A percentile compares a stretch with the other conserved stretches of the same genome.
These are phyloP conservation scores for Sisor rabdophorus DNA, from an alignment of 2,113 vertebrate species.

Conservation along the genomic window DNA sequence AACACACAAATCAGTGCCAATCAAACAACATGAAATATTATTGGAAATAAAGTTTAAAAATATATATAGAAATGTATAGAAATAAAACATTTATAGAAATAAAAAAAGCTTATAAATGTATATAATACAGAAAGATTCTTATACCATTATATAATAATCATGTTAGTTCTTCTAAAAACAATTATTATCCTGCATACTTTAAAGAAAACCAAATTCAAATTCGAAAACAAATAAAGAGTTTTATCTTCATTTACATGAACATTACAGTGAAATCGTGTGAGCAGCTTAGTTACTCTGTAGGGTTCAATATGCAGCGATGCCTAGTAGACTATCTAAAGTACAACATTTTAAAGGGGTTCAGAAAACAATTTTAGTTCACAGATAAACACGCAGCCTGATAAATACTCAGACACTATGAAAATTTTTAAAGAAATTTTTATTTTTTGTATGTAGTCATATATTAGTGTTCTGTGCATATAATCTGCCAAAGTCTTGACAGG, in stretches of 20 bases:
- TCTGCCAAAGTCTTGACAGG: no score
- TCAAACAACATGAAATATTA: neutral
- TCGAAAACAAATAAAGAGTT: neutral
- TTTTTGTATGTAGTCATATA: neutral
- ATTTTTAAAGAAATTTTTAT: no score
- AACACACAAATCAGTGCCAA: neutral
- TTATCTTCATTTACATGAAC: slow-evolving; percentile 9
- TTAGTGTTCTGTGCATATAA: neutral
- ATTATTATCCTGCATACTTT: slow-evolving; percentile 21
- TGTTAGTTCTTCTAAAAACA: neutral
- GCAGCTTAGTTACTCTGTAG: neutral
- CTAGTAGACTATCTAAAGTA: neutral
- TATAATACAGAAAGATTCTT: neutral
- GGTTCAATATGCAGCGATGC: neutral
- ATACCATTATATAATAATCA: neutral
- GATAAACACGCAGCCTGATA: slow-evolving; percentile 17
- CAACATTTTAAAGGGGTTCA: neutral
- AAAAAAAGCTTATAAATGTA: no score
- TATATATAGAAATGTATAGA: no score
- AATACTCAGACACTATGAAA: no score
- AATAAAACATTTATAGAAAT: no score
- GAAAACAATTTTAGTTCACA: slow-evolving; percentile 14
- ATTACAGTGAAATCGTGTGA: neutral
- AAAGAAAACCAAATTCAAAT: slow-evolving; percentile 28
- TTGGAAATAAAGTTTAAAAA: no score